Evolutionary conservation across 2,113 vertebrate species (phyloP), one percentile per base, ranked within the genome.

Genomic region (Lipophrys pholis): DNA sequence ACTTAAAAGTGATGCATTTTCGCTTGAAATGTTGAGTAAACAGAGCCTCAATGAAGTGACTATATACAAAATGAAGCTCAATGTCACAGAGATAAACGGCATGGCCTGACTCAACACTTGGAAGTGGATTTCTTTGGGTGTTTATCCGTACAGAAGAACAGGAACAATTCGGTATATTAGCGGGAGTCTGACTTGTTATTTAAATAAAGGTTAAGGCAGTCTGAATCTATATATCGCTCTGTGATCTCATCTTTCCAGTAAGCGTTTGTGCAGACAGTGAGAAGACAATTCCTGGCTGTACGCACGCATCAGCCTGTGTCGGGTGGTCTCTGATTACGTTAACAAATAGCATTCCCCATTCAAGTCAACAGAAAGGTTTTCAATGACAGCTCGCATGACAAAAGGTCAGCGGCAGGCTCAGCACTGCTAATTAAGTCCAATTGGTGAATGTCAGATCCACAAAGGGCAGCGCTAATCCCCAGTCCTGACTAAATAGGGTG

Each of bases 371-470:
- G 83, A 93, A 93, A 93, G 90, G 91, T 94, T 93, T 89, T 90
- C 91, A 91, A 76, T 94, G 92, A 93, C 91, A 92, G 92, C 87
- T 90, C 68, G 61, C 85, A 84, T 92, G 90, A 92, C 89, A 87
- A 94, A 94, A 94, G 92, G 92, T 93, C 93, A 94, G 89, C 58
- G 58, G 80, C 86, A 89, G 93, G 89, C 91, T 91, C 91, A 83
- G 84, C 82, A 81, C 84, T 86, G 88, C 93, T 94, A 94, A 94
- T 94, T 93, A 94, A 94, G 90, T 92, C 91, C 90, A 93, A 93
- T 90, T 92, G 91, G 87, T 93, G 94, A 94, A 94, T 94, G 94
- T 93, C 93, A 94, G 89, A 92, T 89, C 87, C 86, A 91, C 92
- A 94, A 93, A 94, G 94, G 94, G 91, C 94, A 94, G 62, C 39